Base-by-base conservation (phyloP, 1,140 invertebrate genomes). In the Drosophila orosa region DNA sequence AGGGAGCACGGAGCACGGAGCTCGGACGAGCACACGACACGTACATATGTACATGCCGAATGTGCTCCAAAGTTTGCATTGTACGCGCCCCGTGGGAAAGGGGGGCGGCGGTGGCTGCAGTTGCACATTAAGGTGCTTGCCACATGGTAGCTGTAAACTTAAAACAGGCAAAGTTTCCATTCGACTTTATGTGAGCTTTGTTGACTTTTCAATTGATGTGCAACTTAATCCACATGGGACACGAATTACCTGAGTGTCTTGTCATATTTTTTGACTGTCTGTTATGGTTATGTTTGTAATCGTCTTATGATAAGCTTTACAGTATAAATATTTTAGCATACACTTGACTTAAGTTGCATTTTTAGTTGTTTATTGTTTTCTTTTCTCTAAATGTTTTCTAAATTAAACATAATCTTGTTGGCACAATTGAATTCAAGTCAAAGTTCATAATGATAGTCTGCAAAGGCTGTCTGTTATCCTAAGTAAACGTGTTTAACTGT, bases 141-240 rank as follows among this genome's bases (percentile, higher is more conserved):
- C 17, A 68, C 48, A 39, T n/a, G 40, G 59, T 6, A 52, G 60
- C 17, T 8, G 33, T 68, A 47, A 69, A 35, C 45, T 55, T 68
- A 24, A 56, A 71, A 37, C 35, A 69, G 29, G 22, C 4, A 67
- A 66, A 69, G 39, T 54, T 67, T 62, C 15, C 7, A 8, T 27
- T 47, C 31, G 31, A 22, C 29, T 39, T 57, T 31, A 33, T 33
- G 50, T 5, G 39, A 71, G 71, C 67, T 72, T 72, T 71, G 68
- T 33, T 37, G 52, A 71, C 65, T 71, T 48, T 69, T 71, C 33
- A 71, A 71, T 71, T 71, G 67, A 71, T 58, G 40, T 71, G 66
- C 66, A 58, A 39, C 50, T 58, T 57, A 71, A 58, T 69, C 33
- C 33, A 66, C 17, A 35, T 42, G n/a, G n/a, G 33, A 10, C 33